These are phyloP conservation scores for Phenganax marumi DNA, from an alignment of 92 coral and sea anemone genomes.

Conservation along the genomic window DNA sequence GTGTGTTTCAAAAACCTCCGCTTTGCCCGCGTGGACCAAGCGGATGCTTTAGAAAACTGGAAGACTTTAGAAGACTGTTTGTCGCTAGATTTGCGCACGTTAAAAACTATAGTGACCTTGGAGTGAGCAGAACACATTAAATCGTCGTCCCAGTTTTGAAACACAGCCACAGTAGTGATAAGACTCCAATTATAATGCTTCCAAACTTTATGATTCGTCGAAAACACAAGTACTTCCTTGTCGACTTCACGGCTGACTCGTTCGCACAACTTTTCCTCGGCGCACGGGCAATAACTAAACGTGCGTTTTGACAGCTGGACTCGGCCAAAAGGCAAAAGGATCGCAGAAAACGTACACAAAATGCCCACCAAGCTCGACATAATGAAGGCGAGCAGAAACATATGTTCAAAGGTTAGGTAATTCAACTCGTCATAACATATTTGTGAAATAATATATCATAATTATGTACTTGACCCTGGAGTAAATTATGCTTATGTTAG, in stretches of 20 bases:
- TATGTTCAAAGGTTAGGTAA: too few species aligned
- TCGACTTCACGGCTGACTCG: slow-evolving; percentile 73
- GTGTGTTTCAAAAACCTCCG: too few species aligned
- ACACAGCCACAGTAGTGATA: slow-evolving; percentile 84
- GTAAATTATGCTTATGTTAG: too few species aligned
- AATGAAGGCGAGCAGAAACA: too few species aligned
- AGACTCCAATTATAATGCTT: slow-evolving; percentile 78
- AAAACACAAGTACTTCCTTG: slow-evolving; percentile 81
- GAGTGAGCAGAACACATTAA: slow-evolving; percentile 87
- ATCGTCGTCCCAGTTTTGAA: slow-evolving; percentile 94
- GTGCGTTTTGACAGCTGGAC: neutral
- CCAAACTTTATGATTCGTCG: slow-evolving; percentile 81
- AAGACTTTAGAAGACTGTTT: neutral
- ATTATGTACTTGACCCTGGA: too few species aligned
- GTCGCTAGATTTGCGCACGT: neutral
- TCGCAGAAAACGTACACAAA: neutral
- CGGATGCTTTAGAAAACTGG: too few species aligned
- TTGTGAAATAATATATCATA: too few species aligned
- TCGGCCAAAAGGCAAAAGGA: neutral
- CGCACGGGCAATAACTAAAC: slow-evolving; percentile 68
- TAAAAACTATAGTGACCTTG: slow-evolving; percentile 49
- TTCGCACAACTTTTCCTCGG: slow-evolving; percentile 69
- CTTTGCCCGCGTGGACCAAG: neutral
- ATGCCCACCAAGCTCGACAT: neutral
- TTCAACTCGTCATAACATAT: too few species aligned